phyloP scores from a whole-genome alignment of 2,113 vertebrate species.

The Drymodes brunneopygia region DNA sequence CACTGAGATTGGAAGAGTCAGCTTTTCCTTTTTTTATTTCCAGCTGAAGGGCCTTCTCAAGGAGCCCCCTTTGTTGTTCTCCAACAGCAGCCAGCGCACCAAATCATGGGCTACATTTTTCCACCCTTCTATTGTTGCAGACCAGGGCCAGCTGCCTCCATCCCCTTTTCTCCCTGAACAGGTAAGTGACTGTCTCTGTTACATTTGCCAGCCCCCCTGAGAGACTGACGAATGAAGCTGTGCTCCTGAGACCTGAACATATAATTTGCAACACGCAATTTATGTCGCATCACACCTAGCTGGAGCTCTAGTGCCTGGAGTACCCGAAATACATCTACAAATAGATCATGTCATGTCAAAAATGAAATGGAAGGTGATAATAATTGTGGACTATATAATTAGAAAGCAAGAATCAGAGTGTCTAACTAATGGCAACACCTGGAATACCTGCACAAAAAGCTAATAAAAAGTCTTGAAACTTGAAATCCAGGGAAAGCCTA shows the following conservation, averaged over 20 bases:
- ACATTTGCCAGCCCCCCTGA: neutral
- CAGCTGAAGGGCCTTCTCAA: neutral
- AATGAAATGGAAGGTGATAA: slow-evolving; percentile 53
- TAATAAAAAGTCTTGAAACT: neutral
- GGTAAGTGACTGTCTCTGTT: neutral
- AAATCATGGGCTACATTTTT: neutral
- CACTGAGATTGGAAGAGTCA: neutral
- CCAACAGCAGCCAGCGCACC: neutral
- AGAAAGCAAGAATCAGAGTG: slow-evolving; percentile 28
- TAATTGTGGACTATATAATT: slow-evolving; percentile 53
- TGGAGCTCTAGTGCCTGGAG: slow-evolving; percentile 4
- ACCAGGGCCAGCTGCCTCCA: neutral
- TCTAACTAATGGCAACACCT: slow-evolving; percentile 22
- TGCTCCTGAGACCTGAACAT: slow-evolving; percentile 12
- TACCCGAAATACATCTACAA: slow-evolving; percentile 2
- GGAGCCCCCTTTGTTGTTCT: neutral
- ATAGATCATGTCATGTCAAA: slow-evolving; percentile 47
- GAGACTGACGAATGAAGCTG: neutral
- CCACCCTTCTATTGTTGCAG: neutral
- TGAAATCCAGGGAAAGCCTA: neutral
- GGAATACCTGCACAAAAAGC: slow-evolving; percentile 44
- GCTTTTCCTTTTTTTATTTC: neutral
- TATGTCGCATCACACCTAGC: slow-evolving; percentile 20
- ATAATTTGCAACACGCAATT: slow-evolving; percentile 42
- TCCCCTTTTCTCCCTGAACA: neutral